Evolutionary conservation across 2,888 invertebrate species (phyloP), one percentile per base, ranked within the genome.

Genomic region (Drosophila kuntzei): DNA sequence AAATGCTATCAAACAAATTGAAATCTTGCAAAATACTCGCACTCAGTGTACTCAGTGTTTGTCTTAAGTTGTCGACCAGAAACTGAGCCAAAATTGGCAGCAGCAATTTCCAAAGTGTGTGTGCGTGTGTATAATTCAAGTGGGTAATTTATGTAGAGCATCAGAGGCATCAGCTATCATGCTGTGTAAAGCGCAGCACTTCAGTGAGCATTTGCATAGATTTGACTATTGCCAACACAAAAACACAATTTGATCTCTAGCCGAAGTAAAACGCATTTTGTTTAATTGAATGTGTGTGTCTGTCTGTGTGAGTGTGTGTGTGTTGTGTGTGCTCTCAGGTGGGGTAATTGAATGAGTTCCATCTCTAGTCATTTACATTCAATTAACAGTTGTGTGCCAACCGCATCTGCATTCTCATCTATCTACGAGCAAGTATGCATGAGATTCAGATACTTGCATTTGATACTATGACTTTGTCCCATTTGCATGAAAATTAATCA

Each of bases 1-100:
- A 18, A 61, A 57, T 80, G 87, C 73, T 84, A 84, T 84, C 84
- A 77, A 76, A 73, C 74, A 85, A 85, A 85, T 85, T 87, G 84
- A 87, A 87, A 80, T 85, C 87, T 85, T 78, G 85, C 71, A 62
- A 79, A 87, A 80, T 82, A 66, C 71, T 70, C 63, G 57, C 71
- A 69, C 63, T 73, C 54, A 47, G 34, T 71, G 51, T 37, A 43
- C 58, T 69, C 51, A 59, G 60, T 73, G 61, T 70, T 79, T 78
- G 79, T 70, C 79, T 76, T 72, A 69, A 79, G 58, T 60, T 79
- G 54, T 51, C 55, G 59, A 57, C 55, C 55, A 49, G 39, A 41
- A 59, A 44, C 25, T 46, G 18, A 12, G 34, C 54, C 37, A 53
- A 46, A 55, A 65, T 59, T 69, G 71, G 29, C 29, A 57, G 39